Conservation (phyloP, 2,113 vertebrate genomes). For the Melanotaenia duboulayi region DNA sequence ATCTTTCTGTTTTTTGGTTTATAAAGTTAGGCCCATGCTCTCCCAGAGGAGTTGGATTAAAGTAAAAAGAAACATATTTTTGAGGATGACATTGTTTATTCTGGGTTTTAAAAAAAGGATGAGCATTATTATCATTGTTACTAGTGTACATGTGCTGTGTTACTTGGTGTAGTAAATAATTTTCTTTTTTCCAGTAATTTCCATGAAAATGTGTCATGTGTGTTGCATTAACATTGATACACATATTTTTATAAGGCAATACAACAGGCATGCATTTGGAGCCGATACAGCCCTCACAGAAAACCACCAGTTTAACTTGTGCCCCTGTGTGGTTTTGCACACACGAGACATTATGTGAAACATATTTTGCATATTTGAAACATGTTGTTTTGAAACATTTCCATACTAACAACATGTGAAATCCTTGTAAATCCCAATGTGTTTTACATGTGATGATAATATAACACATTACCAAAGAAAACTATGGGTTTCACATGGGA, state of each 20-base stretch:
- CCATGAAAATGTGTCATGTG: constrained; percentile 80
- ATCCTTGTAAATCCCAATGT: too few relatives aligned
- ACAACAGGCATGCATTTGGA: constrained; percentile 65
- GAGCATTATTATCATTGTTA: constrained; percentile 80
- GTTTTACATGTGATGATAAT: too few relatives aligned
- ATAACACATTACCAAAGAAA: too few relatives aligned
- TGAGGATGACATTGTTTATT: constrained; percentile 44
- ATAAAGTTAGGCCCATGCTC: constrained; percentile 54
- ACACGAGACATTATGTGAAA: too few relatives aligned
- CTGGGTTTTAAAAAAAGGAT: constrained; percentile 66
- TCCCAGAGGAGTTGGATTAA: constrained; percentile 2
- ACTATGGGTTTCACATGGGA: too few relatives aligned
- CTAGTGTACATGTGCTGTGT: constrained; percentile 91
- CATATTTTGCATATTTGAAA: too few relatives aligned
- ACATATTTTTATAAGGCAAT: constrained; percentile 42
- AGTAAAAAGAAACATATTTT: constrained; percentile 73
- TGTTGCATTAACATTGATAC: constrained; percentile 84
- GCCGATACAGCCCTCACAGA: neutral
- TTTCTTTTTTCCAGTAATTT: constrained; percentile 82
- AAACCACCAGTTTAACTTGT: too few relatives aligned
- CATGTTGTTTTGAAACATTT: too few relatives aligned
- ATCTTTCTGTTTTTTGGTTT: constrained; percentile 32
- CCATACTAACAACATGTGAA: too few relatives aligned
- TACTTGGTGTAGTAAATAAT: constrained; percentile 89
- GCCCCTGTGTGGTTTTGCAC: too few relatives aligned